These are phyloP conservation scores for Brachionichthys hirsutus DNA, from an alignment of 2,113 vertebrate genomes.

Conservation along the genomic window DNA sequence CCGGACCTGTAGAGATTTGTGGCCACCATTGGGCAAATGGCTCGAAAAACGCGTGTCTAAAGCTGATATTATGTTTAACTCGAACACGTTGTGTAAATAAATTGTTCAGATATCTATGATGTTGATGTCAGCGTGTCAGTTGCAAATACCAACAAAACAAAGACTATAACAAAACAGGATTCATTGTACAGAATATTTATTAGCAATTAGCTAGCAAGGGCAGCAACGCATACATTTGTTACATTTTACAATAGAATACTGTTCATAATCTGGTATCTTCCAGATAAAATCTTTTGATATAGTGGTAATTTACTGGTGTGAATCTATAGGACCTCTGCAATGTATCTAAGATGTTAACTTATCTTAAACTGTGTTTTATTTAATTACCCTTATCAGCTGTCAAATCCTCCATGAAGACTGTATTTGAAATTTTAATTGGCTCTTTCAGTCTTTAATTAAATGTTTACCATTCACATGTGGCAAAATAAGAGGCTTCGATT, in stretches of 20 bases:
- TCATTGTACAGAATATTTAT: background rate
- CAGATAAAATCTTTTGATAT: background rate
- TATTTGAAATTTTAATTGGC: too few relatives aligned
- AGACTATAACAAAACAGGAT: background rate
- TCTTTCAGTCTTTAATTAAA: too few relatives aligned
- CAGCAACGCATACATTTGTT: background rate
- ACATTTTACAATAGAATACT: background rate
- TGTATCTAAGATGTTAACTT: too few relatives aligned
- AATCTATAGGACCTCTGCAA: too few relatives aligned
- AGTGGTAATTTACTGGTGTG: background rate
- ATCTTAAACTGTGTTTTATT: too few relatives aligned
- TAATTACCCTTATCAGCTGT: too few relatives aligned
- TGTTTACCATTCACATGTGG: too few relatives aligned
- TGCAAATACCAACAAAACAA: slow-evolving; percentile 5
- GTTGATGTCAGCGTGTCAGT: slow-evolving; percentile 34
- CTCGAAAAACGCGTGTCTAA: slow-evolving; percentile 24
- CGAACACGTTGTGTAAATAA: slow-evolving; percentile 74
- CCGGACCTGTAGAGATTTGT: slow-evolving; percentile 81
- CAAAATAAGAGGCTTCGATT: too few relatives aligned
- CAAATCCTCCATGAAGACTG: too few relatives aligned
- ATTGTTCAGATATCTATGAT: slow-evolving; percentile 60
- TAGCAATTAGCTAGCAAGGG: background rate
- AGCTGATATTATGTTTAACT: slow-evolving; percentile 35
- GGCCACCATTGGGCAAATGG: background rate
- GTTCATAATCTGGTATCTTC: background rate